These are phyloP conservation scores for Trissolcus brochymenae DNA, from an alignment of 2,888 invertebrate genomes.

Conservation along the genomic window DNA sequence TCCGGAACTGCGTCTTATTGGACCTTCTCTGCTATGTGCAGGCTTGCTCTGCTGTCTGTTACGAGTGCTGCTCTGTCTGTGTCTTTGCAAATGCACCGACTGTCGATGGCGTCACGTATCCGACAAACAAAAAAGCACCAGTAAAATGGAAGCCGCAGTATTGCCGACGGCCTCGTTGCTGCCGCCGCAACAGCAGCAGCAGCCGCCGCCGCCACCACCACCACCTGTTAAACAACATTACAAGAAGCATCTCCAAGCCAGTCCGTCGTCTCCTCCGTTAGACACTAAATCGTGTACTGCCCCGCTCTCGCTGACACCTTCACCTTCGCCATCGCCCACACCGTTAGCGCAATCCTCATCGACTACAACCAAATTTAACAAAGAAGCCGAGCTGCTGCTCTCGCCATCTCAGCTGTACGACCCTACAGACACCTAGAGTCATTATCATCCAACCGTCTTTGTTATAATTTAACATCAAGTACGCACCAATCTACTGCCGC, in stretches of 20 bases:
- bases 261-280: conserved; percentile 48
- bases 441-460: neutral
- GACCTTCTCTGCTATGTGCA: conserved; percentile 87
- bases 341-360: conserved; percentile 41
- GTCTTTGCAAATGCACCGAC: conserved; percentile 85
- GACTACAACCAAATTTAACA: conserved; percentile 58
- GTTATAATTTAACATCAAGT: conserved; percentile 12
- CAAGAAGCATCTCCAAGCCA: conserved; percentile 31
- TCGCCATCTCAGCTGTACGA: conserved; percentile 72
- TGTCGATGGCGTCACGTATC: conserved; percentile 78
- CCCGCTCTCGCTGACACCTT: conserved; percentile 61
- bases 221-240: conserved; percentile 25
- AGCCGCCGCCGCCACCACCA: conserved; percentile 61
- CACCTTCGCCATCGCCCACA: conserved; percentile 65
- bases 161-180: conserved; percentile 65
- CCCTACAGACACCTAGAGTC: conserved; percentile 58
- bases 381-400: conserved; percentile 70
- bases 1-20: conserved; percentile 89
- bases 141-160: conserved; percentile 59
- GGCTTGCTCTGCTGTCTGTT: conserved; percentile 90
- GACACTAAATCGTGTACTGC: conserved; percentile 57
- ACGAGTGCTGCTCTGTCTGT: conserved; percentile 89
- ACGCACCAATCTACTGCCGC: conserved; percentile 57
- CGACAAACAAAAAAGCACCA: conserved; percentile 51
- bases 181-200: no score